These are phyloP conservation scores for Lepus europaeus DNA, from an alignment of 2,113 vertebrate species.

Conservation along the genomic window DNA sequence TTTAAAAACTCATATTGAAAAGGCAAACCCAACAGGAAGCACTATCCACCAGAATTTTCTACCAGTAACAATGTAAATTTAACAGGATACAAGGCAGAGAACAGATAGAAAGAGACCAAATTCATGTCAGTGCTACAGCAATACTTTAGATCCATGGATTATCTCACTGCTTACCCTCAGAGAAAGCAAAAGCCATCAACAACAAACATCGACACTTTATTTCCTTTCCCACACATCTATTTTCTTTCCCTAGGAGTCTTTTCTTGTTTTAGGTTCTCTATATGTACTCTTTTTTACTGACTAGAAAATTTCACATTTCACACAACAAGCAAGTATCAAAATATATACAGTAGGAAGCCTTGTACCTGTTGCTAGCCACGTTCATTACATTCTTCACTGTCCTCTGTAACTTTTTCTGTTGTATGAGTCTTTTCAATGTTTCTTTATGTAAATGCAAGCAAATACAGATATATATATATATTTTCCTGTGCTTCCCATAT, in stretches of 20 bases:
- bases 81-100: not conserved
- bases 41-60: not conserved
- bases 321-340: not conserved
- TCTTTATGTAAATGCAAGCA: slow-evolving; percentile 26
- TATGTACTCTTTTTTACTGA: not conserved
- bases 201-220: not conserved
- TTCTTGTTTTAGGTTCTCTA: not conserved
- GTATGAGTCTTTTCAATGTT: not conserved
- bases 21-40: slow-evolving; percentile 32
- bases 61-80: not conserved
- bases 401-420: not conserved
- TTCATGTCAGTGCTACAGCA: no score
- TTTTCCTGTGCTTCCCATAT: not conserved
- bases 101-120: not conserved
- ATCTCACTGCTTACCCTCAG: not conserved
- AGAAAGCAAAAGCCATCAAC: not conserved
- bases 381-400: not conserved
- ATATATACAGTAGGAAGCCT: not conserved
- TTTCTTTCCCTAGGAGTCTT: not conserved
- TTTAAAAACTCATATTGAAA: slow-evolving; percentile 40
- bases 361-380: not conserved
- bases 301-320: slow-evolving; percentile 4
- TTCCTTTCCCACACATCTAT: not conserved
- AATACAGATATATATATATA: not conserved
- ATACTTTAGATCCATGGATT: not conserved